Evolutionary conservation across 2,797 vertebrate species (phyloP), one percentile per base, ranked within the genome.

Genomic region (Hafferia zeledoni): DNA sequence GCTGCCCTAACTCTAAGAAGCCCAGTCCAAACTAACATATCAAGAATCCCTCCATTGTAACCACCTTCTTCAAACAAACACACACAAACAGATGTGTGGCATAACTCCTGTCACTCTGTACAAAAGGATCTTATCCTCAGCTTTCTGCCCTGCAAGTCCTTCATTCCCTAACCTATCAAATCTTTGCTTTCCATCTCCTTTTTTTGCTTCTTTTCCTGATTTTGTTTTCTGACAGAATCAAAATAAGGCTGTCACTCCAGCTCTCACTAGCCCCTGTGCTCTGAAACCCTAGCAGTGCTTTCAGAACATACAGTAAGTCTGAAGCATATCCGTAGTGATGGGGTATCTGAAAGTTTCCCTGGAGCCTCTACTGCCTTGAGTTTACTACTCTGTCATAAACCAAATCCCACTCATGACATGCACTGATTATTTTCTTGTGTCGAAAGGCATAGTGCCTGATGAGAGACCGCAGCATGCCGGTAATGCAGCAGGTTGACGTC

Each of bases 231-330:
- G 2, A 33, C 13, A n/a, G 27, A 78, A 63, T 75, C 43, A 43
- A 49, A 89, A 52, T 24, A 77, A 81, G 13, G 6, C 4, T 4
- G 7, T 63, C 2, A 0, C 5, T n/a, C 18, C 37, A 70, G 27
- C 23, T 4, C 0, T 10, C 19, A 9, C 25, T 79, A 28, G 15
- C 7, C 60, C 22, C 22, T 87, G 7, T 0, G 0, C 22, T 71
- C 17, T 27, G 43, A 80, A 64, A 53, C 16, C 41, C 46, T 43
- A 60, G 19, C 13, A 43, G 5, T 44, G 56, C 33, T 63, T 87
- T 82, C 31, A 41, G 25, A 49, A 16, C 15, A 35, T 39, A 16
- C 0, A 41, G 28, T 41, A 68, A 68, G 2, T 79, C 71, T 85
- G 55, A 79, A 53, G 22, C 9, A 24, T 20, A 27, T 31, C 33